Base-by-base conservation (phyloP, 2,113 vertebrate species). In the Pelvicachromis taeniatus region DNA sequence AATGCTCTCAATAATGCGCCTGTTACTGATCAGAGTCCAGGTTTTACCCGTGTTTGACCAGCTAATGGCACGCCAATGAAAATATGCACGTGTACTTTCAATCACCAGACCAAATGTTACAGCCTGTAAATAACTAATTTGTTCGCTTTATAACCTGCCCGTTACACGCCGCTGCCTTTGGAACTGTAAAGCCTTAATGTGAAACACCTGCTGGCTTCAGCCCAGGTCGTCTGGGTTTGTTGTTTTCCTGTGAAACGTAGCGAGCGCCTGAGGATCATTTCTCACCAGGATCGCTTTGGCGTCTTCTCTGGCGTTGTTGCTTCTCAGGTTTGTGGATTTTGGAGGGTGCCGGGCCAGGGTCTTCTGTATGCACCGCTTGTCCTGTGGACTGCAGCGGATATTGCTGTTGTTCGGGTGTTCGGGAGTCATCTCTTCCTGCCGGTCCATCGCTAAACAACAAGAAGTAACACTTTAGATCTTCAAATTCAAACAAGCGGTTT, bases 331-430 rank as follows among this genome's bases (percentile, higher is more conserved):
- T 63, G 95, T 96, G 6, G 93, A 97, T 93, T 94, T 97, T 84
- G 93, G 26, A 23, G 90, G 93, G 91, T 97, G 5, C 94, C 98
- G 65, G 87, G 96, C 90, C 96, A 97, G 84, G 8, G 82, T 95
- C 92, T 97, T 98, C 96, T 97, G 97, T 80, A 98, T 94, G 91
- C 98, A 99, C 81, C 96, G 97, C 83, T 97, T 97, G 95, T 99
- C 98, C 0, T 97, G 97, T 61, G 95, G 95, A 53, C 96, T 97
- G 94, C 98, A 99, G 14, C 97, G 97, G 93, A 94, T 97, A 92
- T 98, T 97, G 95, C 96, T 98, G 96, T 96, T 97, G 95, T 97
- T 98, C 7, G 97, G 97, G 78, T 97, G 96, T 7, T 98, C 98
- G 0, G 95, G 95, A 86, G 97, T 92, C 87, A 94, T 91, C 90